Conservation (phyloP, 2,113 vertebrate genomes). For the Eulemur rufifrons region DNA sequence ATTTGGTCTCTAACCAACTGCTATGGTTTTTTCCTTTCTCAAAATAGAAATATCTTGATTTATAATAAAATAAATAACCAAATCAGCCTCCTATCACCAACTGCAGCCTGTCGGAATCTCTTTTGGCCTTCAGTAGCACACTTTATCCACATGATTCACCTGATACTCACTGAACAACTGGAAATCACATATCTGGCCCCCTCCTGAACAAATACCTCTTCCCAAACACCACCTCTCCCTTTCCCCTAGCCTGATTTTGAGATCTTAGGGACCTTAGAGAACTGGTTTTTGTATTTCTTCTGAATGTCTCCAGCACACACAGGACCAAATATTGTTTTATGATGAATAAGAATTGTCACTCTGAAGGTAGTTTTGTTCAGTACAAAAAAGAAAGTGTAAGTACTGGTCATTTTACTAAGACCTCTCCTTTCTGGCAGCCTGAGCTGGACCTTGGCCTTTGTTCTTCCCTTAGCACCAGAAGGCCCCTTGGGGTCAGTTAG, state of each 20-base stretch:
- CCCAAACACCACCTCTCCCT: neutral
- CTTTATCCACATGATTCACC: neutral
- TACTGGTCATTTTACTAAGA: neutral
- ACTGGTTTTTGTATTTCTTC: neutral
- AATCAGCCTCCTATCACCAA: neutral
- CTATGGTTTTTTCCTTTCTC: neutral
- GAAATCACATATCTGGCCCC: neutral
- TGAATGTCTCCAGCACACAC: neutral
- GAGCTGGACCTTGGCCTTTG: neutral
- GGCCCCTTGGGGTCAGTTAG: neutral
- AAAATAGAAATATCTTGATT: conserved; percentile 41
- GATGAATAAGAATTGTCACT: neutral
- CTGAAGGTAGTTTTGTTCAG: neutral
- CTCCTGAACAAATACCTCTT: neutral
- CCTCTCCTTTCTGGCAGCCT: neutral
- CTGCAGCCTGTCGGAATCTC: neutral
- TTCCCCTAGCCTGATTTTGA: neutral
- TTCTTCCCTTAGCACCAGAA: neutral
- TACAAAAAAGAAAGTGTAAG: neutral
- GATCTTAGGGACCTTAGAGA: neutral
- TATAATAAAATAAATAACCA: conserved; percentile 17
- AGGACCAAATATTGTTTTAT: neutral
- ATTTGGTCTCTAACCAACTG: neutral
- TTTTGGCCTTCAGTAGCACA: neutral
- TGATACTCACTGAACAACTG: neutral